These are phyloP conservation scores for Phylloscopus collybita DNA, from an alignment of 2,797 vertebrate genomes.

Conservation along the genomic window DNA sequence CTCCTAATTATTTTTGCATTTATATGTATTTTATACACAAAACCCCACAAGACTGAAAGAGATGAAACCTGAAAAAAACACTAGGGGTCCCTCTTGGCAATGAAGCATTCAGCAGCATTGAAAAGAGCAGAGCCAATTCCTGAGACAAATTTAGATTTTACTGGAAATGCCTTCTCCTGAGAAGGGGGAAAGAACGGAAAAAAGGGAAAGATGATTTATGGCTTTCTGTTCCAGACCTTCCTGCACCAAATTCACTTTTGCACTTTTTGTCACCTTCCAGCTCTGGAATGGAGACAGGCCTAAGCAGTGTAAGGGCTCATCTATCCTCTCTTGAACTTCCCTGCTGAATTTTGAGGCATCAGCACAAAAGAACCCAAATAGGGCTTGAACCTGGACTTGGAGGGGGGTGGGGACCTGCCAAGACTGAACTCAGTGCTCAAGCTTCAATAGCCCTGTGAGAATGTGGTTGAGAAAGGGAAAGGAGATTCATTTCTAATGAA, in stretches of 20 bases:
- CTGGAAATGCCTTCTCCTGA: conserved; percentile 45
- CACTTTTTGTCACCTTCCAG: conserved; percentile 66
- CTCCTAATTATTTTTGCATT: neutral
- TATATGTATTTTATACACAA: neutral
- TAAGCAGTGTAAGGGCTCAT: neutral
- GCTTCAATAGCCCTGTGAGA: conserved; percentile 46
- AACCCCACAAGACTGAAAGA: neutral
- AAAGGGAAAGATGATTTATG: conserved; percentile 30
- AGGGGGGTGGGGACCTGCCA: conserved; percentile 26
- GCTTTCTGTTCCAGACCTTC: conserved; percentile 40
- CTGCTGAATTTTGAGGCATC: conserved; percentile 44
- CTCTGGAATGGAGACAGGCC: conserved; percentile 34
- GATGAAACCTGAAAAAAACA: neutral
- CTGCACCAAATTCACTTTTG: conserved; percentile 47
- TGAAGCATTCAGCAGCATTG: neutral
- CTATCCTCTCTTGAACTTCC: conserved; percentile 64
- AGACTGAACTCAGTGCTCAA: conserved; percentile 31
- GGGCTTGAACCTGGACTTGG: neutral
- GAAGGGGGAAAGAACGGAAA: neutral
- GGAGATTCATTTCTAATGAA: conserved; percentile 59
- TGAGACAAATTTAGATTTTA: conserved; percentile 56
- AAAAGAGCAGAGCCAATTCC: conserved; percentile 24
- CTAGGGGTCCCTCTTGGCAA: conserved; percentile 45
- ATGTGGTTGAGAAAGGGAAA: conserved; percentile 28
- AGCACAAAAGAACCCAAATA: conserved; percentile 58